Percentiles rank a stretch among this genome's conserved stretches.
These are phyloP conservation scores for Poeciliopsis prolifica DNA, from an alignment of 2,113 vertebrate species.

Conservation along the genomic window DNA sequence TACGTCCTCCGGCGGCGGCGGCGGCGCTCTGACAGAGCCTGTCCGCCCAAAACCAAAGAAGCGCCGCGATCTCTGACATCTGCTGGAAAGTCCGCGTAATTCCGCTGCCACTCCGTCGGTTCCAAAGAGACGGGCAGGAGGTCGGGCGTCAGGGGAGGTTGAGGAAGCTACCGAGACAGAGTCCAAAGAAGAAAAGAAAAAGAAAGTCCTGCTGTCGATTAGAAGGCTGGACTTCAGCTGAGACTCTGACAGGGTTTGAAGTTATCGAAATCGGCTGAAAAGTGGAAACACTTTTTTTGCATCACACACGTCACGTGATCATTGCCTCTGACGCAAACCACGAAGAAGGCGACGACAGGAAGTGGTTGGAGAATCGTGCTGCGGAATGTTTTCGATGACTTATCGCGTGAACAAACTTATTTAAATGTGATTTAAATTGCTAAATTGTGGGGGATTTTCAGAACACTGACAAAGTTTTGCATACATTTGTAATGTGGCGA, in stretches of 20 bases:
- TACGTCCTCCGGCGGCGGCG: constrained; percentile 22
- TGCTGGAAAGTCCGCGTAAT: constrained; percentile 36
- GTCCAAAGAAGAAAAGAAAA: neutral
- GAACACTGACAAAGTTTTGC: no score
- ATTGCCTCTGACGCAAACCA: no score
- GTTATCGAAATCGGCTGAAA: no score
- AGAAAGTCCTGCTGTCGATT: neutral
- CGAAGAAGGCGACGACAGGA: no score
- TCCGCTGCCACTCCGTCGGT: constrained; percentile 2
- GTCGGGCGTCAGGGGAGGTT: neutral
- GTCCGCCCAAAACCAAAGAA: constrained; percentile 23
- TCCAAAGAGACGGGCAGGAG: neutral
- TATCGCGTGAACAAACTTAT: no score
- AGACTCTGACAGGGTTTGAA: constrained; percentile 5
- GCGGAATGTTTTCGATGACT: no score
- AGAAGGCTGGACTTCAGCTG: constrained; percentile 20
- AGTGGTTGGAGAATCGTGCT: no score
- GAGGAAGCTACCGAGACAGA: neutral
- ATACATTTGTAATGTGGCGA: no score
- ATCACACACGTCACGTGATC: no score
- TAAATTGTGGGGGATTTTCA: no score
- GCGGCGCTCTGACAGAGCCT: constrained; percentile 15
- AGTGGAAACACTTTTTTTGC: no score
- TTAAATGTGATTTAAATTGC: no score
- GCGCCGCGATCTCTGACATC: constrained; percentile 33